Conservation (phyloP, 2,888 invertebrate species). For the Cryptocheilus praepositus region DNA sequence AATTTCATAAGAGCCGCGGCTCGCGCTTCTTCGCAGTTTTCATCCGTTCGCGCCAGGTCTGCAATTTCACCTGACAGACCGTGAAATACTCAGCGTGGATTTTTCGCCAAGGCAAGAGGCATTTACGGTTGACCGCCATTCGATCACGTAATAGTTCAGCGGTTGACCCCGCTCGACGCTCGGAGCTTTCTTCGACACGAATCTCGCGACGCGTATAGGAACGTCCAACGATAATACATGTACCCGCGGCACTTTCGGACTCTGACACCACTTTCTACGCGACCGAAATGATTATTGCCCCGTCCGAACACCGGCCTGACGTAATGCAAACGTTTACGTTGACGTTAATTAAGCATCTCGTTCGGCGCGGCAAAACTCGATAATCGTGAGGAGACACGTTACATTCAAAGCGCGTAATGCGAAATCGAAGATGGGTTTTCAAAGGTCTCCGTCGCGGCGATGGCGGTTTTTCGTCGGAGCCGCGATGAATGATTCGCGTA, state of each 20-base stretch:
- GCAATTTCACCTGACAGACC: neutral
- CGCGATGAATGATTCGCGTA: too few species aligned
- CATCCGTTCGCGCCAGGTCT: too few species aligned
- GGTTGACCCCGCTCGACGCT: slow-evolving; percentile 23
- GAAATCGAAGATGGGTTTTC: too few species aligned
- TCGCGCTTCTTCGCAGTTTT: too few species aligned
- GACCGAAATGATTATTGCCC: slow-evolving; percentile 8
- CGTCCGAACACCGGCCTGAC: slow-evolving; percentile 11
- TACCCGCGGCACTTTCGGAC: too few species aligned
- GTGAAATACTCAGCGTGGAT: slow-evolving; percentile 13
- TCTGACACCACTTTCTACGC: neutral
- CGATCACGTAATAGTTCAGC: slow-evolving; percentile 45
- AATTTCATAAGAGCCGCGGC: too few species aligned
- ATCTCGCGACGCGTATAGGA: neutral
- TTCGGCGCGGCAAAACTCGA: slow-evolving; percentile 20
- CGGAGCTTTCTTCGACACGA: slow-evolving; percentile 10
- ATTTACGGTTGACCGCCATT: slow-evolving; percentile 33
- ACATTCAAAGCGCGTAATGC: neutral
- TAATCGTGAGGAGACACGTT: slow-evolving; percentile 16
- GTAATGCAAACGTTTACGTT: slow-evolving; percentile 9
- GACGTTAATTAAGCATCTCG: slow-evolving; percentile 21
- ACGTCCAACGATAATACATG: neutral
- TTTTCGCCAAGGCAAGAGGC: slow-evolving; percentile 43
- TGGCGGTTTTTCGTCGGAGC: too few species aligned
- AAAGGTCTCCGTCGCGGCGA: too few species aligned